Base-by-base conservation (phyloP, 1,140 invertebrate genomes). In the Caenorhabditis tropicalis region DNA sequence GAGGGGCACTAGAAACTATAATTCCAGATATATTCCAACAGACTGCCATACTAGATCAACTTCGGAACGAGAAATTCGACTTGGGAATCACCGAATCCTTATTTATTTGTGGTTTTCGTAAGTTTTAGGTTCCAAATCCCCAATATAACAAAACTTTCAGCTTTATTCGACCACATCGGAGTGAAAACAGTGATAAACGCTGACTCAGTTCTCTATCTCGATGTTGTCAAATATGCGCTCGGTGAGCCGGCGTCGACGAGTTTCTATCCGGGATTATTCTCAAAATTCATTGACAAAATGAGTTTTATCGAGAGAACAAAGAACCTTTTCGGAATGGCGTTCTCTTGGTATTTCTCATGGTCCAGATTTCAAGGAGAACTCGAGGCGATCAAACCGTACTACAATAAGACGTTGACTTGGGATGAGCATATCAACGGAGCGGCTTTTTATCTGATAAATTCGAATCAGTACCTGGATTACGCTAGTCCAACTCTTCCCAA, bases 391-490 rank as follows among this genome's bases (percentile, higher is more conserved):
- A 51, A 49, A 29, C 31, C 31, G 33, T 51, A 51, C 19, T 51
- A 81, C 16, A 51, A 51, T 3, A 53, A 53, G 9, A 10, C 31
- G 4, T 48, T 46, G 31, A 9, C 24, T 12, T 51, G 79, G 49
- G 27, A 80, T 12, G 48, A 49, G 3, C 46, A 31, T n/a, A 51
- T 80, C 3, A 53, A 36, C 43, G 19, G n/a, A 51, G 49, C 31
- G 3, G 36, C 82, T 7, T 65, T 70, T n/a, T 48, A 48, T 29
- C 39, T 82, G 10, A 49, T 60, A 2, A 82, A 82, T 24, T 82
- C 82, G 0, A 82, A 82, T 82, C 58, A n/a, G 15, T 82, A 70
- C 49, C 16, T 82, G 56, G 58, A 82, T 56, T 82, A 29, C 24
- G 19, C 82, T 6, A 46, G 24, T 39, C 58, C 82, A 43, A 70